A percentile compares a stretch with the other conserved stretches of the same genome.
Conservation (phyloP, 2,797 vertebrate genomes). For the Parotocinclus haroldoi region DNA sequence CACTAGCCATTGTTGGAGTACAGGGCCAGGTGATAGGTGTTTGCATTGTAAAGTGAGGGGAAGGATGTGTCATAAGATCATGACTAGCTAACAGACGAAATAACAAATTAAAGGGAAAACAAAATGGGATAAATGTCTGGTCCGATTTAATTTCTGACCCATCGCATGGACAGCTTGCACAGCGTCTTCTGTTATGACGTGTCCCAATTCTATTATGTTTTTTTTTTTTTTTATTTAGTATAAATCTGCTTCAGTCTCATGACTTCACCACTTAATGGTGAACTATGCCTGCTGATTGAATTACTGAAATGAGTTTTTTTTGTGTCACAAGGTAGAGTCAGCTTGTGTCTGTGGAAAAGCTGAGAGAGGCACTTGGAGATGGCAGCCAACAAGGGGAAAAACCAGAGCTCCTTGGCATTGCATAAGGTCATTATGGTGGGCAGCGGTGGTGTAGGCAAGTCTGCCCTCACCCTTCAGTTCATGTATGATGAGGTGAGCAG, state of each 20-base stretch:
- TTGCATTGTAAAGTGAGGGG: too few species aligned
- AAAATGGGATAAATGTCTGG: too few species aligned
- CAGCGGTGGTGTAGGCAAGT: conserved; percentile 97
- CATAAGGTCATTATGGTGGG: conserved; percentile 99
- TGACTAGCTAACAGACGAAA: not conserved
- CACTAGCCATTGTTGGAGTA: not conserved
- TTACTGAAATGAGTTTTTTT: conserved; percentile 1
- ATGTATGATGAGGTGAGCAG: conserved; percentile 96
- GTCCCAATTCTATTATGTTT: too few species aligned
- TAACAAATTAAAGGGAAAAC: too few species aligned
- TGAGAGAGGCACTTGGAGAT: conserved; percentile 65
- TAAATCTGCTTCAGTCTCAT: too few species aligned
- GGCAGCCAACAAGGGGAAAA: conserved; percentile 93
- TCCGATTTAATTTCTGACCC: too few species aligned
- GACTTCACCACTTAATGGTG: too few species aligned
- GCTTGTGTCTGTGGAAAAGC: conserved; percentile 31
- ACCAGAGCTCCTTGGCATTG: conserved; percentile 91
- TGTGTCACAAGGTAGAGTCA: conserved; percentile 53
- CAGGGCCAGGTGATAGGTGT: too few species aligned
- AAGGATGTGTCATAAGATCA: not conserved
- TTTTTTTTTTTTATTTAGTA: too few species aligned
- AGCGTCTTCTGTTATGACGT: too few species aligned
- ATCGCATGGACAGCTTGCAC: too few species aligned
- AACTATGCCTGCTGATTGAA: too few species aligned
- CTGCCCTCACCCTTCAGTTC: conserved; percentile 94